Percentiles rank a stretch among this genome's conserved stretches.
Evolutionary conservation across 2,797 vertebrate genomes (phyloP).

Genomic region (Thripadectes ignobilis): DNA sequence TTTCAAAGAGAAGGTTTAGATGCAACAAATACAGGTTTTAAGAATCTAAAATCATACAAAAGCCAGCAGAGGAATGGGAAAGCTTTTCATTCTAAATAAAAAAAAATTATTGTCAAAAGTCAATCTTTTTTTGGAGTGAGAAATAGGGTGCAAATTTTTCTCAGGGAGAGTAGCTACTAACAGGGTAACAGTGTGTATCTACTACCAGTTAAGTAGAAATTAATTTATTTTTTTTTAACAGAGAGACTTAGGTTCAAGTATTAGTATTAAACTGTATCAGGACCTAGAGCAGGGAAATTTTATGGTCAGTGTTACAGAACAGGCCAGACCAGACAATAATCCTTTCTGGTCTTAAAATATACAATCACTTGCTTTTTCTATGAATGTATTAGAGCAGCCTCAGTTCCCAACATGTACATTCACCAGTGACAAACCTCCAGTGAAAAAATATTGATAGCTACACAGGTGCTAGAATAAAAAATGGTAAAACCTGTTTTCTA

Average conservation of each 20-base stretch:
- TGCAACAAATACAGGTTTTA: not conserved
- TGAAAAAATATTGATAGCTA: slow-evolving; percentile 26
- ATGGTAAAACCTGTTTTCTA: slow-evolving; percentile 61
- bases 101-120: not conserved
- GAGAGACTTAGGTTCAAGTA: not conserved
- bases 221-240: not conserved
- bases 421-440: slow-evolving; percentile 23
- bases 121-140: not conserved
- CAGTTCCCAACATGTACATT: not conserved
- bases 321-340: not conserved
- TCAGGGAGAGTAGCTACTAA: not conserved
- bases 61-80: not conserved
- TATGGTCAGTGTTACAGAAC: not conserved
- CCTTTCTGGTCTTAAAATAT: not conserved
- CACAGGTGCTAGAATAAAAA: slow-evolving; percentile 55
- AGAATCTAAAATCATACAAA: not conserved
- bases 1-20: not conserved
- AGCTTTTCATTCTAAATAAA: not conserved
- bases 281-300: not conserved
- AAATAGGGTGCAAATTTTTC: not conserved
- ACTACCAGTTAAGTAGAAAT: not conserved
- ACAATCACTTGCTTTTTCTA: not conserved
- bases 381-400: not conserved
- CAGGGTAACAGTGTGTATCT: not conserved
- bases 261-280: not conserved